Evolutionary conservation across 2,797 vertebrate species (phyloP).

Genomic region (Gorsachius magnificus): DNA sequence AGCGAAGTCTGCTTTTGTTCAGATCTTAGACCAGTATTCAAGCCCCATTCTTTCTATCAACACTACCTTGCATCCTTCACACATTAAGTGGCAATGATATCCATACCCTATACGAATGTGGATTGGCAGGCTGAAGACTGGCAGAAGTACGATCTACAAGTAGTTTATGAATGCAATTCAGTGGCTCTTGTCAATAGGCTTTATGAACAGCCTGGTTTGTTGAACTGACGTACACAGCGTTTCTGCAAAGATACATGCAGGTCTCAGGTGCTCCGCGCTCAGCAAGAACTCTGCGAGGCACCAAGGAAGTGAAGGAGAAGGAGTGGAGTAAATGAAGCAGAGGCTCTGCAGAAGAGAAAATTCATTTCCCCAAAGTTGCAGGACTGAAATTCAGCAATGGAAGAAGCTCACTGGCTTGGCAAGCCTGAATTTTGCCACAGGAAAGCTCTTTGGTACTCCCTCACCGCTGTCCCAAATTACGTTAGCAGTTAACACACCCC

Average conservation of each 20-base stretch:
- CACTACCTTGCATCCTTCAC: neutral
- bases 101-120: neutral
- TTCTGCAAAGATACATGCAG: neutral
- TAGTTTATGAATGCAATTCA: conserved; percentile 4
- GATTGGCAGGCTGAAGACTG: neutral
- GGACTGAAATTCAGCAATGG: neutral
- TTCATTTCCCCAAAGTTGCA: neutral
- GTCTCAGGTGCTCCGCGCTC: neutral
- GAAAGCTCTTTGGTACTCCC: neutral
- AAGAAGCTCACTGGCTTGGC: neutral
- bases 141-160: neutral
- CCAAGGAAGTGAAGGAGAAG: neutral
- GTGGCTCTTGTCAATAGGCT: neutral
- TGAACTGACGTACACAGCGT: neutral
- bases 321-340: neutral
- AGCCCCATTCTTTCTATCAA: neutral
- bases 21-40: neutral
- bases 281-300: neutral
- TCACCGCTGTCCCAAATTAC: neutral
- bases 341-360: neutral
- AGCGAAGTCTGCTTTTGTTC: neutral
- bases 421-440: neutral
- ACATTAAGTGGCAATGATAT: neutral
- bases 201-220: conserved; percentile 19
- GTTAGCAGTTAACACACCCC: neutral